Evolutionary conservation across 2,113 vertebrate genomes (phyloP).

Genomic region (Hippopotamus amphibius): DNA sequence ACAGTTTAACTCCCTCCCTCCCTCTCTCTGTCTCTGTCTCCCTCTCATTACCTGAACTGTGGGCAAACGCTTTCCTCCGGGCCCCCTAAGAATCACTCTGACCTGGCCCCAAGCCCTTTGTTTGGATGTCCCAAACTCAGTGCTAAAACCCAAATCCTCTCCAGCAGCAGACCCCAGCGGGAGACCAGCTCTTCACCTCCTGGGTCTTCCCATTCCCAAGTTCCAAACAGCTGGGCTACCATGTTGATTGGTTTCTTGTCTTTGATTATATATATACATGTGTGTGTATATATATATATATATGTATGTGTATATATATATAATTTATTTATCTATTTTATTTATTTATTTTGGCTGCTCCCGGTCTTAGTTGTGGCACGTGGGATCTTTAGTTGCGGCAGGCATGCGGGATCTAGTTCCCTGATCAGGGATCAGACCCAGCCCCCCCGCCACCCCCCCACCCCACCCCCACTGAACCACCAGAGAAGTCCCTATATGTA

Average conservation of each 20-base stretch:
- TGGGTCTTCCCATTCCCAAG: not conserved
- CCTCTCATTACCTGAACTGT: not conserved
- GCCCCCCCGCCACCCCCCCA: no score
- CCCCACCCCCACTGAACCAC: no score
- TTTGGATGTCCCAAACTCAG: not conserved
- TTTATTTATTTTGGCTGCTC: no score
- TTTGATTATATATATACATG: not conserved
- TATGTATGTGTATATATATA: no score
- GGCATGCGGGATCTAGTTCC: no score
- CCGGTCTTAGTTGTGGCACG: no score
- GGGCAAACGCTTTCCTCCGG: not conserved
- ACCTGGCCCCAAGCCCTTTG: not conserved
- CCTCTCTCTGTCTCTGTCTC: not conserved
- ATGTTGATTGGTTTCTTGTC: not conserved
- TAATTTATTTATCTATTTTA: no score
- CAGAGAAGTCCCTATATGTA: no score
- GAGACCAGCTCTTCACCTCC: not conserved
- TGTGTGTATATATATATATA: no score
- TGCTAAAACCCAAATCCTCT: not conserved
- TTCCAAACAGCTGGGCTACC: not conserved
- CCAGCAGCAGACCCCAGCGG: accelerated
- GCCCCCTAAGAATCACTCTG: not conserved
- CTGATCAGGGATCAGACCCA: no score
- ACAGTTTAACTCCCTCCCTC: not conserved
- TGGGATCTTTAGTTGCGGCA: no score